These are phyloP conservation scores for Fopius arisanus DNA, from an alignment of 1,140 invertebrate genomes.

Conservation along the genomic window DNA sequence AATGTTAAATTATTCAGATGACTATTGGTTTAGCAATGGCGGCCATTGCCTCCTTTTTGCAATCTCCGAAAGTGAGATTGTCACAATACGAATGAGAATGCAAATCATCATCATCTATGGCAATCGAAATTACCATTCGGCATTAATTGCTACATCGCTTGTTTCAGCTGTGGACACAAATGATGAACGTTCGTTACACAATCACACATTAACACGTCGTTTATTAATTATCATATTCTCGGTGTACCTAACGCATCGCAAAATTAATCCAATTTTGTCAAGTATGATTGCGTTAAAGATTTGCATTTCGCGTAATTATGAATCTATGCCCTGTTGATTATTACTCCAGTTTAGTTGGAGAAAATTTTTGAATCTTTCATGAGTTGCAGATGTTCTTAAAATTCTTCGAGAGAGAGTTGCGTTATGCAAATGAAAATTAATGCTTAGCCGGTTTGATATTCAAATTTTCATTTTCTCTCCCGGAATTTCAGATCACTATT, in stretches of 20 bases:
- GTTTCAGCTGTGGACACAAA: not conserved
- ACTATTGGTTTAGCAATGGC: not conserved
- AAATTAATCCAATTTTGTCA: not conserved
- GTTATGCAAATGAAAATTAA: not conserved
- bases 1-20: not conserved
- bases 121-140: not conserved
- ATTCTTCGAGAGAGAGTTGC: not conserved
- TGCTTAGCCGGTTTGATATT: not conserved
- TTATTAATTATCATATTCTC: conserved; percentile 8
- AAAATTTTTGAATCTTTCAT: not conserved
- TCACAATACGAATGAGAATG: not conserved
- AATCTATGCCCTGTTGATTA: not conserved
- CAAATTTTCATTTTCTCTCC: not conserved
- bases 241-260: not conserved
- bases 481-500: not conserved
- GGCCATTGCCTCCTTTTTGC: not conserved
- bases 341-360: not conserved
- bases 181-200: not conserved
- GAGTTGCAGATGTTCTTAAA: not conserved
- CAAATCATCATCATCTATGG: not conserved
- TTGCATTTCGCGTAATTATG: not conserved
- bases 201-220: not conserved
- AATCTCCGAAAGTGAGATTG: not conserved
- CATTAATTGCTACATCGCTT: not conserved
- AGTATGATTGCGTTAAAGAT: not conserved